Evolutionary conservation across 2,888 invertebrate genomes (phyloP).

Genomic region (Linnaemya vulpina): DNA sequence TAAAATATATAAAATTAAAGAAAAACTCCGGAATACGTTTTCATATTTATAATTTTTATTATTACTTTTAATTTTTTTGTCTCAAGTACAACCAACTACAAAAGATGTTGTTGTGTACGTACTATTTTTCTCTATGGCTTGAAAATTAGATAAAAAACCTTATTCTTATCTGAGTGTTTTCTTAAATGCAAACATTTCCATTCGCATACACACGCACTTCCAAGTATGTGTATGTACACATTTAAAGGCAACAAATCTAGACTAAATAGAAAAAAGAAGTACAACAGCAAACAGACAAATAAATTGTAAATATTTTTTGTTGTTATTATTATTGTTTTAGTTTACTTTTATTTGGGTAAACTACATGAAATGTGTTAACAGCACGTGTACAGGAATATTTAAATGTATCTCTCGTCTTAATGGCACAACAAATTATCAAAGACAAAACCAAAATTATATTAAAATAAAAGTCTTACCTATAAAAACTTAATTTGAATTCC

Average conservation of each 20-base stretch:
- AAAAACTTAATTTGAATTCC: not conserved
- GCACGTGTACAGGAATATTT: conserved; percentile 47
- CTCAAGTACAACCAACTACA: conserved; percentile 12
- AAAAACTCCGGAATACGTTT: conserved; percentile 6
- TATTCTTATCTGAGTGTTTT: conserved; percentile 31
- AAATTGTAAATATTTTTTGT: conserved; percentile 22
- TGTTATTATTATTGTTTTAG: not conserved
- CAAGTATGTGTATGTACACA: not conserved
- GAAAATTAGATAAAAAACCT: conserved; percentile 22
- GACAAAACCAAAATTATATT: not conserved
- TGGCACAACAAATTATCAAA: not conserved
- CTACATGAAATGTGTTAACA: conserved; percentile 59
- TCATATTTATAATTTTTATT: conserved; percentile 11
- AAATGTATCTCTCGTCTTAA: not conserved
- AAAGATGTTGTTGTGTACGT: not conserved
- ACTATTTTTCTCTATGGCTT: not conserved
- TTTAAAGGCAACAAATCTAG: not conserved
- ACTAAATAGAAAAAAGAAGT: not conserved
- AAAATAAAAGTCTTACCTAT: not conserved
- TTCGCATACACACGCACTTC: not conserved
- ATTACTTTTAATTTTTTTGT: not conserved
- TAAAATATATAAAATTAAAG: conserved; percentile 45
- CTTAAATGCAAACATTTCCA: conserved; percentile 1
- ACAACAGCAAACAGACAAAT: conserved; percentile 38
- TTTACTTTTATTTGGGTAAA: conserved; percentile 51